phyloP scores from a whole-genome alignment of 2,888 invertebrate genomes.

The Macrophya alboannulata region DNA sequence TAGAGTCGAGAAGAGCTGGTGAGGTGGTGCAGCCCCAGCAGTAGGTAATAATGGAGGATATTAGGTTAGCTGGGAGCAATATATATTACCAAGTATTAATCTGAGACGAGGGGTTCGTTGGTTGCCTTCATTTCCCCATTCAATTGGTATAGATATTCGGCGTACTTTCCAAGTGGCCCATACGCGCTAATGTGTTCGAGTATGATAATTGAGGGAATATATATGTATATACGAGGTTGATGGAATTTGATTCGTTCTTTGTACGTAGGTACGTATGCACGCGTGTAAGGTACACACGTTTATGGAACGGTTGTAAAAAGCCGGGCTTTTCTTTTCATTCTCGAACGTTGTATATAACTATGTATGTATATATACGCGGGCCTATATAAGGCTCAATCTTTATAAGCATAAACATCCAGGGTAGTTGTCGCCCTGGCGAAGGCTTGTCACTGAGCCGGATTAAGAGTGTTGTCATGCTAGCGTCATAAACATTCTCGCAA shows the following conservation, averaged over 20 bases:
- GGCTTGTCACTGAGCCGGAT: slow-evolving; percentile 33
- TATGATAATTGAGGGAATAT: slow-evolving; percentile 15
- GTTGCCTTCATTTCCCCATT: slow-evolving; percentile 66
- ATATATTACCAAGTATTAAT: slow-evolving; percentile 61
- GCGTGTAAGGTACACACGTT: neutral
- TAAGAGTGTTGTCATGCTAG: slow-evolving; percentile 32
- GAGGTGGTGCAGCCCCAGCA: neutral
- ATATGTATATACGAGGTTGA: neutral
- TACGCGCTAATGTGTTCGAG: neutral
- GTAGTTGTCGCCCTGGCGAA: slow-evolving; percentile 16
- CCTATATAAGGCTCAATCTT: neutral
- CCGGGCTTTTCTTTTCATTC: neutral
- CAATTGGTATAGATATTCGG: slow-evolving; percentile 57
- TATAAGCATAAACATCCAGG: neutral
- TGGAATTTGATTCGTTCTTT: neutral
- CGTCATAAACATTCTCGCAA: slow-evolving; percentile 19
- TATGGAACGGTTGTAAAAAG: neutral
- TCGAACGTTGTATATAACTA: neutral
- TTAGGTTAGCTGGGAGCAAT: slow-evolving; percentile 50
- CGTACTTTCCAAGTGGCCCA: slow-evolving; percentile 11
- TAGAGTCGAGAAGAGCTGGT: neutral
- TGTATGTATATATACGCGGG: too few species aligned
- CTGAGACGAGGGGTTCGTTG: slow-evolving; percentile 35
- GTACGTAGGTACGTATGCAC: too few species aligned
- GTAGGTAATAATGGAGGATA: slow-evolving; percentile 40